A percentile compares a stretch with the other conserved stretches of the same genome.
Evolutionary conservation across 2,113 vertebrate genomes (phyloP).

Genomic region (Cyanistes caeruleus): DNA sequence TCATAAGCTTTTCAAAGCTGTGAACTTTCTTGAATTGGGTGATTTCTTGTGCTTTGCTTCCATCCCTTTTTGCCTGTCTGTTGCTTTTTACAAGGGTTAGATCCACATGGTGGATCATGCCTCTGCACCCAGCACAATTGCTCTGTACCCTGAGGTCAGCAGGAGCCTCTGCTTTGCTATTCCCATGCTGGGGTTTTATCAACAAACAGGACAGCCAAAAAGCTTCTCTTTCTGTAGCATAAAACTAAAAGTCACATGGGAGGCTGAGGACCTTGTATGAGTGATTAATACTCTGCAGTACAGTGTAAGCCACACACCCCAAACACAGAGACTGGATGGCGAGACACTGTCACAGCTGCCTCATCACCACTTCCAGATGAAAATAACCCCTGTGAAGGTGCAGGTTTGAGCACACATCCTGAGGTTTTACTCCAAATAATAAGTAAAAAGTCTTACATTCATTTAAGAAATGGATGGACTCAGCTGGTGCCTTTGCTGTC

Average conservation of each 20-base stretch:
- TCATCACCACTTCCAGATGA: neutral
- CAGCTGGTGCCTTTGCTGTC: neutral
- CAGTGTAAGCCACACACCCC: accelerated
- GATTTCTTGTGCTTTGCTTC: neutral
- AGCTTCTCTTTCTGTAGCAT: neutral
- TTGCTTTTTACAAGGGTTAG: neutral
- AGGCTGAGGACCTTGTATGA: neutral
- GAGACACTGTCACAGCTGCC: neutral
- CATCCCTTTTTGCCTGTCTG: neutral
- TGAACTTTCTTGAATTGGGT: neutral
- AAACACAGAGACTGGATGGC: neutral
- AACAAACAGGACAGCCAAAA: neutral
- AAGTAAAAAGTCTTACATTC: neutral
- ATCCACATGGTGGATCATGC: neutral
- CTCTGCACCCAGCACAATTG: too few relatives aligned
- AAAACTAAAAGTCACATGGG: neutral
- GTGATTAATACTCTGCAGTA: neutral
- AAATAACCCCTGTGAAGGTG: neutral
- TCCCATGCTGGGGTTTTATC: neutral
- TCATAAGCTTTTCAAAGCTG: neutral
- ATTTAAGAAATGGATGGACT: neutral
- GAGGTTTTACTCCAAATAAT: neutral
- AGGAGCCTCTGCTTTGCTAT: neutral
- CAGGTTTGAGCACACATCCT: neutral
- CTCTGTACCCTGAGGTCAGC: neutral